Base-by-base conservation (phyloP, 2,888 invertebrate species). In the Agonopterix subpropinquella region DNA sequence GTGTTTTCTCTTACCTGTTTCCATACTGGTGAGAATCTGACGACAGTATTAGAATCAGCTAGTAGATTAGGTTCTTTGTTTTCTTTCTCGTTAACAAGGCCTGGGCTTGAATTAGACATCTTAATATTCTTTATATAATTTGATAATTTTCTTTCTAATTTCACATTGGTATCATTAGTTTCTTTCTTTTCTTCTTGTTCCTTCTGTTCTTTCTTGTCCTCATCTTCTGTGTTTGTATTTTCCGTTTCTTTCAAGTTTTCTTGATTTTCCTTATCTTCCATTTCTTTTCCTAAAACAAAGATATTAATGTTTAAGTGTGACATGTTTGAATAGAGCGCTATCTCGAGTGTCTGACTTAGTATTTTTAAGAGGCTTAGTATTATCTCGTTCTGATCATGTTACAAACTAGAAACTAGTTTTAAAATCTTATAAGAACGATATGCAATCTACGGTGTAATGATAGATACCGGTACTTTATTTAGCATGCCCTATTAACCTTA, bases 1-100 rank as follows among this genome's bases (percentile, higher is more conserved):
- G 3, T 2, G 3, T 28, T 28, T 41, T 42, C 11, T 47, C 41
- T 62, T 64, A 89, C 89, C 85, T 89, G 89, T 67, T 83, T 84
- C 78, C 81, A 85, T 47, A 79, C 63, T 1, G 89, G 89, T 8
- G 88, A 86, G 62, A 88, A 89, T 57, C 77, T 74, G 4, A 67
- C 65, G 2, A 85, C 78, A 13, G 85, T 84, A 42, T 65, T 80
- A 0, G 84, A 72, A 10, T 84, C 80, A 1, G 64, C 57, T 1
- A 88, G 56, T 13, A 84, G 59, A 1, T 59, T 60, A 0, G 65
- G 72, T 47, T 82, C 81, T 50, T 80, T 83, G 8, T 55, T 49
- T 28, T 70, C 57, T 45, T 71, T 67, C 28, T 70, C 66, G 43
- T 48, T 8, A 77, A 43, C n/a, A 60, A 80, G 53, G 1, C 72